A percentile compares a stretch with the other conserved stretches of the same genome.
phyloP scores from a whole-genome alignment of 2,888 invertebrate genomes.

The Agrochola circellaris region DNA sequence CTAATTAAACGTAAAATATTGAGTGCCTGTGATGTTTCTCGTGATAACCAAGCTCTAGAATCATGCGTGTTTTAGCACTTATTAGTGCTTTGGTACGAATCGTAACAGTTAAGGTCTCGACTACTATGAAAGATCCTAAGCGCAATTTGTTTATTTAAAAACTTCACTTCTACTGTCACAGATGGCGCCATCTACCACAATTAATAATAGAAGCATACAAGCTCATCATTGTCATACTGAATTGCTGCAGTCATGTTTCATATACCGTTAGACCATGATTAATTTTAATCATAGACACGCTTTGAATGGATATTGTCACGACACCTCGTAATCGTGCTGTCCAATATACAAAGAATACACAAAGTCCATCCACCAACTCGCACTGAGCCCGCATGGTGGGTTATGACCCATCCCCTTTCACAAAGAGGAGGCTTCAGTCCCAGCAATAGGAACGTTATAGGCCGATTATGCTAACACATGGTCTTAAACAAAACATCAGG shows the following conservation, averaged over 20 bases:
- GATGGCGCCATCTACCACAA: conserved; percentile 27
- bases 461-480: background rate
- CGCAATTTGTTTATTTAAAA: conserved; percentile 1
- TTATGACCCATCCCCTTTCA: background rate
- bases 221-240: conserved; percentile 23
- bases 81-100: background rate
- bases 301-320: conserved; percentile 45
- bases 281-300: conserved; percentile 42
- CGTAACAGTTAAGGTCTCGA: too few species aligned
- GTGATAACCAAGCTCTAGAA: background rate
- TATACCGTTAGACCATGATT: conserved; percentile 36
- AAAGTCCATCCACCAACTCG: background rate
- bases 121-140: background rate
- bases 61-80: background rate
- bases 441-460: background rate
- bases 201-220: background rate
- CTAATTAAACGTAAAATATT: conserved; percentile 31
- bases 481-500: conserved; percentile 15
- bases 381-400: background rate
- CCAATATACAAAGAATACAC: conserved; percentile 15
- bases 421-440: background rate
- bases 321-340: conserved; percentile 38
- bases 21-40: background rate
- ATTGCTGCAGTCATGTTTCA: conserved; percentile 27
- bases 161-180: conserved; percentile 11